Evolutionary conservation across 1,140 invertebrate genomes (phyloP).

Genomic region (Drosophila takahashii): DNA sequence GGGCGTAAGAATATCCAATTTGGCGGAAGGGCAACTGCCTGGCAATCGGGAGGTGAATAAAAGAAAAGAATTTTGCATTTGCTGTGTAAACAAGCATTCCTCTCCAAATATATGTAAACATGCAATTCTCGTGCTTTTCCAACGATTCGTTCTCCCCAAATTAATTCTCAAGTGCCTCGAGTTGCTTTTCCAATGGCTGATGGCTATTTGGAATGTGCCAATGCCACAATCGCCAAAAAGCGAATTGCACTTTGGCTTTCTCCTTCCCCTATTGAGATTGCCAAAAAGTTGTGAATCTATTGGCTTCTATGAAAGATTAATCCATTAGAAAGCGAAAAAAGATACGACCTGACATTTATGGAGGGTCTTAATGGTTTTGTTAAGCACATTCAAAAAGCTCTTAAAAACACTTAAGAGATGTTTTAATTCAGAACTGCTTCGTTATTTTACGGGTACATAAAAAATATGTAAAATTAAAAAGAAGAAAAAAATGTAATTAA

Average conservation of each 20-base stretch:
- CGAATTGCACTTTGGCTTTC: slow-evolving; percentile 30
- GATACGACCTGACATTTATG: neutral
- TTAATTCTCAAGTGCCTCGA: slow-evolving; percentile 35
- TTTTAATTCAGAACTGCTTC: neutral
- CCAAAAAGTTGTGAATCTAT: slow-evolving; percentile 24
- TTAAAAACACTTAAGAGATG: neutral
- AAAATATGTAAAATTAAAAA: no score
- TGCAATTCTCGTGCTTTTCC: slow-evolving; percentile 17
- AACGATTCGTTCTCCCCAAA: neutral
- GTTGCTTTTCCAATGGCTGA: slow-evolving; percentile 37
- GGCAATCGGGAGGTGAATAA: slow-evolving; percentile 15
- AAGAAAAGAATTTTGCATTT: slow-evolving; percentile 32
- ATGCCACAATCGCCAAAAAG: slow-evolving; percentile 22
- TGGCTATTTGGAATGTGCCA: slow-evolving; percentile 47
- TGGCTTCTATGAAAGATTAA: slow-evolving; percentile 12
- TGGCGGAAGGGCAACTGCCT: neutral
- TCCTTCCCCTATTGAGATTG: slow-evolving; percentile 12
- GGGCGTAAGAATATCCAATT: slow-evolving; percentile 1
- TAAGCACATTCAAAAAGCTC: neutral
- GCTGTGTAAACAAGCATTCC: slow-evolving; percentile 39
- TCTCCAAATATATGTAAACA: slow-evolving; percentile 24
- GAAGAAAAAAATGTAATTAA: no score
- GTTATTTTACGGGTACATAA: no score
- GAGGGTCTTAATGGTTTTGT: neutral
- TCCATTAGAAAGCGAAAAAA: slow-evolving; percentile 1